Conservation (phyloP, 2,888 invertebrate genomes). For the Chalcis sispes region DNA sequence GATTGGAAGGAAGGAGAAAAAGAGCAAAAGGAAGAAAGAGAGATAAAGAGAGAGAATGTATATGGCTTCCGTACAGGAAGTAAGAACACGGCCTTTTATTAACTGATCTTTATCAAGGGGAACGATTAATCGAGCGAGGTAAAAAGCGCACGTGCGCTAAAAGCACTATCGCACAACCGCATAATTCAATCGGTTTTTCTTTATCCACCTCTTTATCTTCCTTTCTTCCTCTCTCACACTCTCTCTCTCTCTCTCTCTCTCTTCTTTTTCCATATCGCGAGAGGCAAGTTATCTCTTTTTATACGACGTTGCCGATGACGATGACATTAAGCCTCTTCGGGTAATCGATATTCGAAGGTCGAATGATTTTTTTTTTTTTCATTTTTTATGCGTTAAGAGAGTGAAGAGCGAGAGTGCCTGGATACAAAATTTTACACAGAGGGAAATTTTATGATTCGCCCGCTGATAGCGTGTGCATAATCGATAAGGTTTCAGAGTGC, state of each 20-base stretch:
- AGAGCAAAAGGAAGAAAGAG: too few species aligned
- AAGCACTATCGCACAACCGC: constrained; percentile 19
- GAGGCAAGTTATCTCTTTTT: background rate
- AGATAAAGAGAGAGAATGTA: background rate
- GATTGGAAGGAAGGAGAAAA: too few species aligned
- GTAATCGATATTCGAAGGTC: constrained; percentile 37
- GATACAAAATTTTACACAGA: too few species aligned
- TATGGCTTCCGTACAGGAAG: background rate
- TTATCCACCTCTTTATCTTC: constrained; percentile 12
- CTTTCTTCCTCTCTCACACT: too few species aligned
- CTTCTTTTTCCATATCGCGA: background rate
- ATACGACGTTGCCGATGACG: background rate
- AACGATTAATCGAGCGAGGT: constrained; percentile 35
- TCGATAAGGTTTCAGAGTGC: too few species aligned
- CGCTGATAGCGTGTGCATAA: too few species aligned
- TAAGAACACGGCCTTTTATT: background rate
- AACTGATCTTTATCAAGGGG: constrained; percentile 23
- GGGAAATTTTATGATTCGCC: too few species aligned
- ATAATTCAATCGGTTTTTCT: constrained; percentile 24
- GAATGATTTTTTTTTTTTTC: background rate
- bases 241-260: background rate
- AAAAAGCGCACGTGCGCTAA: constrained; percentile 1
- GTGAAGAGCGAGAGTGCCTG: background rate
- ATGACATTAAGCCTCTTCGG: background rate
- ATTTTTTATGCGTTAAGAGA: background rate